Percentiles rank a stretch among this genome's conserved stretches.
Conservation (phyloP, 2,797 vertebrate species). For the Thripadectes ignobilis region DNA sequence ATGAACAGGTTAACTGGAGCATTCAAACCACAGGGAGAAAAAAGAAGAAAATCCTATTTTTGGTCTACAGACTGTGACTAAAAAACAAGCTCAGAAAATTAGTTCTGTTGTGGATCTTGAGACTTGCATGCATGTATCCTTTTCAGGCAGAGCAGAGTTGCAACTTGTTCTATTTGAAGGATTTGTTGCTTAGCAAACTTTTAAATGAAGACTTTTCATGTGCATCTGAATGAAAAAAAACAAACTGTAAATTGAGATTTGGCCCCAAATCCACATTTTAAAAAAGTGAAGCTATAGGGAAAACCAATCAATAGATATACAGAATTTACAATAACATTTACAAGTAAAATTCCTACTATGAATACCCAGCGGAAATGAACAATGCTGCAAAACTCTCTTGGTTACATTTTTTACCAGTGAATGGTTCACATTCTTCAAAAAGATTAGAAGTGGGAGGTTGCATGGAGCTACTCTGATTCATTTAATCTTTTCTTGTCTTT, state of each 20-base stretch:
- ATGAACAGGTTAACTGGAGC: neutral
- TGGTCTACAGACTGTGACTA: neutral
- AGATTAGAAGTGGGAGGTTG: neutral
- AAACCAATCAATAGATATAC: neutral
- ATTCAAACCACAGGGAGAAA: neutral
- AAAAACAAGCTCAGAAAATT: neutral
- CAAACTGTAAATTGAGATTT: neutral
- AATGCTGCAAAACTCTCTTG: neutral
- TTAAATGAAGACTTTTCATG: neutral
- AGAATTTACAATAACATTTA: neutral
- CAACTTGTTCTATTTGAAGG: neutral
- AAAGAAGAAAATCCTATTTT: neutral
- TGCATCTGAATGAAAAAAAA: neutral
- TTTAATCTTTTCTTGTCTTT: conserved; percentile 20
- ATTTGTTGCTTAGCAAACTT: conserved; percentile 1
- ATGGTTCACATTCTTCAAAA: neutral
- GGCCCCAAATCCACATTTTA: neutral
- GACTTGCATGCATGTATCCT: neutral
- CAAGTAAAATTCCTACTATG: neutral
- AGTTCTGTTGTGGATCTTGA: neutral
- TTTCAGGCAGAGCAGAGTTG: neutral
- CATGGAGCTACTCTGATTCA: conserved; percentile 3
- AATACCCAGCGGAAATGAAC: neutral
- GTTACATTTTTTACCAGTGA: neutral
- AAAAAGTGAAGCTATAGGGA: neutral